Conservation (phyloP, 2,888 invertebrate species). For the Lordiphosa andalusiaca region DNA sequence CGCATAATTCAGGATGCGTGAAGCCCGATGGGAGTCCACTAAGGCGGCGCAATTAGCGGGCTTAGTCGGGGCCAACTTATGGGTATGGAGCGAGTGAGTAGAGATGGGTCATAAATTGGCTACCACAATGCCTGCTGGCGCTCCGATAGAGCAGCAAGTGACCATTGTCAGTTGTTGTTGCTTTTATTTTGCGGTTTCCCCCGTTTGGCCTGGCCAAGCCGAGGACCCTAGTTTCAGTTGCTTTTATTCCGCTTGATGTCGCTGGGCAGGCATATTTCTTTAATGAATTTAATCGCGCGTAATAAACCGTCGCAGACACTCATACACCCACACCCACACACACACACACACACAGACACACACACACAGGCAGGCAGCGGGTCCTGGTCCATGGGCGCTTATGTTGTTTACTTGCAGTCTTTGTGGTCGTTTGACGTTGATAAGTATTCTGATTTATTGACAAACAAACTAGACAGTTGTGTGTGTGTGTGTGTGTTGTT, state of each 20-base stretch:
- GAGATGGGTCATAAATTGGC: slow-evolving; percentile 50
- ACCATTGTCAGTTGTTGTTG: slow-evolving; percentile 49
- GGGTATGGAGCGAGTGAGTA: slow-evolving; percentile 2
- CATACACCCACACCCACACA: slow-evolving; percentile 7
- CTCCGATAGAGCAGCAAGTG: slow-evolving; percentile 64
- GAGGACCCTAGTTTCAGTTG: slow-evolving; percentile 28
- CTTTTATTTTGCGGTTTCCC: slow-evolving; percentile 40
- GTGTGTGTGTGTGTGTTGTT: slow-evolving; percentile 29
- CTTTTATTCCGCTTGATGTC: slow-evolving; percentile 47
- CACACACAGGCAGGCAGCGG: slow-evolving; percentile 5
- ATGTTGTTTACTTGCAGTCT: slow-evolving; percentile 61
- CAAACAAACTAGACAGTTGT: slow-evolving; percentile 55
- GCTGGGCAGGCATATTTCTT: slow-evolving; percentile 59
- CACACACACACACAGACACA: slow-evolving; percentile 7
- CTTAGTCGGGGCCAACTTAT: slow-evolving; percentile 53
- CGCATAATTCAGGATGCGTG: slow-evolving; percentile 46
- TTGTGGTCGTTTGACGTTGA: slow-evolving; percentile 74
- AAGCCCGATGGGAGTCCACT: slow-evolving; percentile 27
- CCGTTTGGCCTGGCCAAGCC: slow-evolving; percentile 26
- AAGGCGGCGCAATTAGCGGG: slow-evolving; percentile 77
- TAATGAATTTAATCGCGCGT: slow-evolving; percentile 77
- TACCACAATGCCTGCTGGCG: slow-evolving; percentile 51
- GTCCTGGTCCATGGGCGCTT: slow-evolving; percentile 37
- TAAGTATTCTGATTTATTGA: slow-evolving; percentile 78
- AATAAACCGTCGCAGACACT: slow-evolving; percentile 66